phyloP scores from a whole-genome alignment of 2,113 vertebrate genomes.

The Osmerus mordax region DNA sequence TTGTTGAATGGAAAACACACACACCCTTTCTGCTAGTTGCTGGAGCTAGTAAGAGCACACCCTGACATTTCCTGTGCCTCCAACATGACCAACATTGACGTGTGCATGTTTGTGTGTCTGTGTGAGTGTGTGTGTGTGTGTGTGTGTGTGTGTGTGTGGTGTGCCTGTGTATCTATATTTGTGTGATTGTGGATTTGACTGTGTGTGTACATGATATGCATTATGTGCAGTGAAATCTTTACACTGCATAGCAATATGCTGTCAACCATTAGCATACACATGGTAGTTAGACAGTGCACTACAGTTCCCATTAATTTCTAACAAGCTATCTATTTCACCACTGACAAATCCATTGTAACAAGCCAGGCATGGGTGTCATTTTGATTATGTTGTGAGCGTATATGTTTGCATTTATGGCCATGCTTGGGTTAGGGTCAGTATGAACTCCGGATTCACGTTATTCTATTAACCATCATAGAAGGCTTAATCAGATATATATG shows the following conservation, averaged over 20 bases:
- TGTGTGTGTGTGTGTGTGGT: not conserved
- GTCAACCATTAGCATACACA: too few relatives aligned
- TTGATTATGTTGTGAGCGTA: too few relatives aligned
- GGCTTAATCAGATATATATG: constrained; percentile 33
- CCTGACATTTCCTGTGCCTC: constrained; percentile 57
- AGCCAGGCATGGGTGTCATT: too few relatives aligned
- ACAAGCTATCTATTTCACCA: too few relatives aligned
- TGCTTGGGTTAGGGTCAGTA: not conserved
- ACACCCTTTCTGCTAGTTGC: constrained; percentile 55
- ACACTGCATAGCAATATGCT: too few relatives aligned
- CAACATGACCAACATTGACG: constrained; percentile 40
- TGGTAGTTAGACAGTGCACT: too few relatives aligned
- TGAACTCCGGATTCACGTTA: constrained; percentile 16
- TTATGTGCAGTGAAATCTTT: not conserved
- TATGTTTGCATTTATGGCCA: too few relatives aligned
- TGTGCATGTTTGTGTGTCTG: not conserved
- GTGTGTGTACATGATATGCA: not conserved
- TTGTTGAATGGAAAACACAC: constrained; percentile 61
- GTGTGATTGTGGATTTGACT: not conserved
- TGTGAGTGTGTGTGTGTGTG: not conserved
- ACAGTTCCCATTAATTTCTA: too few relatives aligned
- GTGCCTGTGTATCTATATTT: not conserved
- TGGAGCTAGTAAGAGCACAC: constrained; percentile 40
- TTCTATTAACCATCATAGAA: constrained; percentile 22
- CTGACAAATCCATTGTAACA: too few relatives aligned